Base-by-base conservation (phyloP, 2,888 invertebrate species). In the Volucella zonaria region DNA sequence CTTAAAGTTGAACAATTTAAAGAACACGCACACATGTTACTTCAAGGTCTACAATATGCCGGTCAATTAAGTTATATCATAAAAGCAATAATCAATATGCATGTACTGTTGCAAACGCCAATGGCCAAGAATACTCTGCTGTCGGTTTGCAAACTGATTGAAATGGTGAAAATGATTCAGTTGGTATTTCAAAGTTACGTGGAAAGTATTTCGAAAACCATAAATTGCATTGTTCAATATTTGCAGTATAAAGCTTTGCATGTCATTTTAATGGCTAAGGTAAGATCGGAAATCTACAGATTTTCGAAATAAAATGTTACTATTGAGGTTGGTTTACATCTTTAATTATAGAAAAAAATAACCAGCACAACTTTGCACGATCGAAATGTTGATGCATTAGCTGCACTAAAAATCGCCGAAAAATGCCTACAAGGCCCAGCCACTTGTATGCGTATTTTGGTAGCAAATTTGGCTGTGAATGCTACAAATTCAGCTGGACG, bases 191-290 rank as follows among this genome's bases (percentile, higher is more conserved):
- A 94, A 71, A 93, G 95, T 49, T 94, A 96, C 89, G 93, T 94
- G 61, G 93, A 95, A 83, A 93, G 94, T 86, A 94, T 98, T 67
- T 94, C 95, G 18, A 95, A 95, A 89, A 94, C 96, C 11, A 93
- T 95, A 70, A 94, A 95, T 88, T 95, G 97, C 91, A 94, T 97
- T 58, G 92, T 95, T 14, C 97, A 98, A 89, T 96, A 97, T 92
- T 93, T 97, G 54, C 93, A 95, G 87, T 96, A 96, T 91, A 95
- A 95, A 91, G 94, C 95, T 8, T 92, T 96, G 54, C 93, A 93
- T 58, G 93, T 95, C 58, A 92, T 97, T 73, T 92, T 93, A 62
- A 93, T 93, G 78, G 95, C 95, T 0, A 95, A 95, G 91, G 96
- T 94, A 92, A 74, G 73, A 3, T 31, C 31, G 31, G 1, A 31